Evolutionary conservation across 2,113 vertebrate species (phyloP).

Genomic region (Oncorhynchus masou): DNA sequence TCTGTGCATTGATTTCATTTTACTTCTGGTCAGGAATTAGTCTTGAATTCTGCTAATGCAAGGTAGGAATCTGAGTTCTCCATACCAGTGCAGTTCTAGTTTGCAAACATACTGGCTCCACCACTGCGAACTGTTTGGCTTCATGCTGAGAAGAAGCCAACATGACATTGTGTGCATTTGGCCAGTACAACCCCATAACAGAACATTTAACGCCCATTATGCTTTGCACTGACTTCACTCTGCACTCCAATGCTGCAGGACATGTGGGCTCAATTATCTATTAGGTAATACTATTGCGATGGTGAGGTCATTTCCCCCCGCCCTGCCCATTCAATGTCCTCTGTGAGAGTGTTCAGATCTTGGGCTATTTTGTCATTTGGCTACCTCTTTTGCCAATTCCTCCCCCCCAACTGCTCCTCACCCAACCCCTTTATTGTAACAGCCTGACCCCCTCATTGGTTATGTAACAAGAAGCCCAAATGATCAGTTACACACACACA

Average conservation of each 20-base stretch:
- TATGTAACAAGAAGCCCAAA: constrained; percentile 29
- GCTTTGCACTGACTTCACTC: constrained; percentile 40
- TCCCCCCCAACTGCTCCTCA: background rate
- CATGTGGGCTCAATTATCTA: constrained; percentile 69
- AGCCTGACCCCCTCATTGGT: constrained; percentile 1
- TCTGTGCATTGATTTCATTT: too few relatives aligned
- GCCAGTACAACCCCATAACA: too few relatives aligned
- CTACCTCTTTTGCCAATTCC: background rate
- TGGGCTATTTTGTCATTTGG: constrained; percentile 25
- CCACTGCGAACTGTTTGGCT: too few relatives aligned
- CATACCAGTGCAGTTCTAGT: too few relatives aligned
- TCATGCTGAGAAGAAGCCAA: too few relatives aligned
- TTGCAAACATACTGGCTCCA: too few relatives aligned
- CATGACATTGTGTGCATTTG: too few relatives aligned
- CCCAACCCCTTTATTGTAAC: background rate
- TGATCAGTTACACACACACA: background rate
- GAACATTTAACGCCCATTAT: background rate
- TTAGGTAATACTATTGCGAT: constrained; percentile 62
- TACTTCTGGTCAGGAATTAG: too few relatives aligned
- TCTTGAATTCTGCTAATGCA: too few relatives aligned
- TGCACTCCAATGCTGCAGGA: constrained; percentile 16
- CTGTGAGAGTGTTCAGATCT: background rate
- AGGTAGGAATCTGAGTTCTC: too few relatives aligned
- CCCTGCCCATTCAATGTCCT: background rate
- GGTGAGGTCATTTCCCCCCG: constrained; percentile 54